Evolutionary conservation across 2,797 vertebrate species (phyloP), one percentile per base, ranked within the genome.

Genomic region (Acestrorhynchus altus): DNA sequence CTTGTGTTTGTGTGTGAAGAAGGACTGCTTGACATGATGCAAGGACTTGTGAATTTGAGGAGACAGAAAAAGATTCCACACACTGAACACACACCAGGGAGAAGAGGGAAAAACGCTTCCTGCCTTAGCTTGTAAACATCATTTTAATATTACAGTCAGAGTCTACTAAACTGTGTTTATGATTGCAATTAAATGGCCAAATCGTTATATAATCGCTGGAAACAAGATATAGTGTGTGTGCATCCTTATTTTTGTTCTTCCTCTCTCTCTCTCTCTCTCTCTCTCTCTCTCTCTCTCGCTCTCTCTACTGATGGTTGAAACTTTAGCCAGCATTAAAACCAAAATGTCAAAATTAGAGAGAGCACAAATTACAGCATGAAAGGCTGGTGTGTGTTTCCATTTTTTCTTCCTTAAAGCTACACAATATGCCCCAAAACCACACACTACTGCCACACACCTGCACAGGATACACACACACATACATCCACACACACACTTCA

Each of bases 281-380:
- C 46, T 59, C 75, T 85, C 85, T 83, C 61, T 83, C 75, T 83
- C 86, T 89, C 85, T 69, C 39, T 72, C 64, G 80, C 60, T 73
- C 77, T 54, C 76, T 52, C 84, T 84, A 81, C 86, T 89, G 77
- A 83, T 88, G 84, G 88, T 86, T 83, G 87, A 75, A 87, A 88
- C 83, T 86, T 87, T 88, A 87, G 90, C 83, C 87, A 91, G 85
- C 91, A 92, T 90, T 93, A 78, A 91, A 91, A 92, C 91, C 89
- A 79, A 90, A 88, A 90, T 85, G 79, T 88, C 86, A 82, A 93
- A 93, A 92, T 93, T 93, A 92, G 89, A 93, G 90, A 90, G 87
- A 85, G 84, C 87, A 90, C 84, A 91, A 92, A 93, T 92, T 90
- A 92, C 86, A 91, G 90, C 87, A 88, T 87, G 16, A 61, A 63